Conservation (phyloP, 2,113 vertebrate species). For the Periophthalmodon schlosseri region DNA sequence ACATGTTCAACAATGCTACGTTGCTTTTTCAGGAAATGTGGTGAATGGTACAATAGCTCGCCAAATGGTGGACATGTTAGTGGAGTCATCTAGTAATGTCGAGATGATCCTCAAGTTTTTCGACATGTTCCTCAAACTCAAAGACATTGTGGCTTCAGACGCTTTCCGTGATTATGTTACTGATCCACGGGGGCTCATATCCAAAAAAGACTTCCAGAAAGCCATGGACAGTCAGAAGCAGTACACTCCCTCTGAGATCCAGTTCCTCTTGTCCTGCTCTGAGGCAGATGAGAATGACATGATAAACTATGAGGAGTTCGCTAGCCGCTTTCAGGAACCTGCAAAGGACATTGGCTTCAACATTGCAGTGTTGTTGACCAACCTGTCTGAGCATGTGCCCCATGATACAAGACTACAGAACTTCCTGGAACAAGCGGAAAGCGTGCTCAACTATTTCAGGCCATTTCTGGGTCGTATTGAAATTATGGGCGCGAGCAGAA, state of each 20-base stretch:
- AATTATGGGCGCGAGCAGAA: constrained; percentile 92
- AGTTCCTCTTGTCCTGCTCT: constrained; percentile 94
- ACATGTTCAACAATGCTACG: constrained; percentile 8
- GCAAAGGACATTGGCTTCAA: constrained; percentile 97
- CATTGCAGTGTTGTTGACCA: constrained; percentile 91
- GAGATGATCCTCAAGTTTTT: constrained; percentile 99
- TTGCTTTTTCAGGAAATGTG: constrained; percentile 83
- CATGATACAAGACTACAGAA: constrained; percentile 87
- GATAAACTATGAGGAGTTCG: constrained; percentile 92
- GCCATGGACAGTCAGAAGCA: constrained; percentile 98
- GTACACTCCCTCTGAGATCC: constrained; percentile 88
- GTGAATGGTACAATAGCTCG: constrained; percentile 95
- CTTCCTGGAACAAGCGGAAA: constrained; percentile 88
- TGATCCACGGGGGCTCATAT: constrained; percentile 92
- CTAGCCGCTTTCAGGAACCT: constrained; percentile 90
- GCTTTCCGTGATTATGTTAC: constrained; percentile 92
- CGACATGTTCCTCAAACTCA: constrained; percentile 97
- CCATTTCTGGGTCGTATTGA: constrained; percentile 93
- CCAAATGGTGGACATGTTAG: constrained; percentile 99
- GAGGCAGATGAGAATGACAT: constrained; percentile 98
- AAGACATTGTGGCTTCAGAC: constrained; percentile 93
- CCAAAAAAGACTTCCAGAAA: constrained; percentile 98
- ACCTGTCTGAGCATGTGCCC: constrained; percentile 91
- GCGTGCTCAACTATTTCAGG: constrained; percentile 91
- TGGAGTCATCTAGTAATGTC: constrained; percentile 96